Base-by-base conservation (phyloP, 2,797 vertebrate species). In the Alfaro cultratus region DNA sequence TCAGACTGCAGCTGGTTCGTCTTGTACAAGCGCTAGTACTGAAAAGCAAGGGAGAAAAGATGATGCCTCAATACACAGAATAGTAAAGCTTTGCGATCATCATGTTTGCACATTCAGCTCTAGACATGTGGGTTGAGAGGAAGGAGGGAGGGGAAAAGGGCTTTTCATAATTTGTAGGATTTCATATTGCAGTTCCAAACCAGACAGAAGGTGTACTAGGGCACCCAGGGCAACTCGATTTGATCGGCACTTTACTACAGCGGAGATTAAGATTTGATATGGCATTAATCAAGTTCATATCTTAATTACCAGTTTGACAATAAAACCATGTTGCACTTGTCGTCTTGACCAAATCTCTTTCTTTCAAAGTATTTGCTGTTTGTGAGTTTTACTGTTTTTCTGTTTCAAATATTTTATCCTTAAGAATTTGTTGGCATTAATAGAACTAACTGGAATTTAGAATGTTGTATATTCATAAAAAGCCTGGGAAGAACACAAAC, bases 221-320 rank as follows among this genome's bases (percentile, higher is more conserved):
- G 91, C 89, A 93, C 91, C 91, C 91, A 91, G 97, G 97, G 96
- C 97, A 95, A 97, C 91, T 94, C 96, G 95, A 96, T 96, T 94
- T 95, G 95, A 96, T 96, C 96, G 97, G 97, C 97, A 99, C 98
- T 98, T 98, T 98, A 98, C 95, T 95, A 96, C 96, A 94, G 94
- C 91, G 91, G 95, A 94, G 94, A 96, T 95, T 96, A 95, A 95
- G 92, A 96, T 96, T 97, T 97, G 96, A 95, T 96, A 96, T 95
- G 96, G 90, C 94, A 96, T 96, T 96, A 96, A 96, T 96, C 96
- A 96, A 97, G 94, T 95, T 96, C 88, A 96, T 97, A 97, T 99
- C 97, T 97, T 97, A 97, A 95, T 93, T 96, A 95, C 92, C 94
- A 96, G 94, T 95, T 97, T 97, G 96, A 96, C 94, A 97, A 97